phyloP scores from a whole-genome alignment of 2,888 invertebrate species.

The Phyllotreta striolata region DNA sequence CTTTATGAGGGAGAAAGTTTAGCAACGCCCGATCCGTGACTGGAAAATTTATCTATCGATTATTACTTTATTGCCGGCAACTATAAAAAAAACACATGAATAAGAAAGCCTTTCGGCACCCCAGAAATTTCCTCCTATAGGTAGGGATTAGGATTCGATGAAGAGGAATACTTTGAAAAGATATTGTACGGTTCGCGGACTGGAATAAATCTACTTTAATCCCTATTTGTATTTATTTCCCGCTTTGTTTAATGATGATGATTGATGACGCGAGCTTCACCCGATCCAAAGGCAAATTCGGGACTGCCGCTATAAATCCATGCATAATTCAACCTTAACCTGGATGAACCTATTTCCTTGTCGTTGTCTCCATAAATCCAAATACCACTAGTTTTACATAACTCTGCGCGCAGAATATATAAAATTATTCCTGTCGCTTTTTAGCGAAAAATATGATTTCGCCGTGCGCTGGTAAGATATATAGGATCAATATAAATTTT shows the following conservation, averaged over 20 bases:
- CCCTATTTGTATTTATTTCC: no score
- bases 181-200: not conserved
- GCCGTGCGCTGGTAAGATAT: conserved; percentile 27
- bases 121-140: conserved; percentile 2
- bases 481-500: conserved; percentile 32
- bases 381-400: conserved; percentile 40
- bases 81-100: conserved; percentile 41
- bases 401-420: conserved; percentile 36
- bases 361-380: conserved; percentile 39
- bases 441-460: conserved; percentile 32
- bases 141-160: conserved; percentile 25
- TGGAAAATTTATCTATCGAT: conserved; percentile 52
- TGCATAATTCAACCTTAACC: conserved; percentile 39
- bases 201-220: not conserved
- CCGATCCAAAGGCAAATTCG: conserved; percentile 7
- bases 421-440: conserved; percentile 28
- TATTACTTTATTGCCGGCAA: conserved; percentile 51
- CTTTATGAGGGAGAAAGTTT: conserved; percentile 50
- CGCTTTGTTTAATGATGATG: not conserved
- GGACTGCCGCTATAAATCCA: conserved; percentile 23
- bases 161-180: conserved; percentile 5
- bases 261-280: conserved; percentile 9
- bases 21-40: conserved; percentile 47
- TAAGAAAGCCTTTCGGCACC: conserved; percentile 36
- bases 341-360: conserved; percentile 40